Percentiles rank a stretch among this genome's conserved stretches.
Conservation (phyloP, 2,888 invertebrate genomes). For the Xylophagus ater region DNA sequence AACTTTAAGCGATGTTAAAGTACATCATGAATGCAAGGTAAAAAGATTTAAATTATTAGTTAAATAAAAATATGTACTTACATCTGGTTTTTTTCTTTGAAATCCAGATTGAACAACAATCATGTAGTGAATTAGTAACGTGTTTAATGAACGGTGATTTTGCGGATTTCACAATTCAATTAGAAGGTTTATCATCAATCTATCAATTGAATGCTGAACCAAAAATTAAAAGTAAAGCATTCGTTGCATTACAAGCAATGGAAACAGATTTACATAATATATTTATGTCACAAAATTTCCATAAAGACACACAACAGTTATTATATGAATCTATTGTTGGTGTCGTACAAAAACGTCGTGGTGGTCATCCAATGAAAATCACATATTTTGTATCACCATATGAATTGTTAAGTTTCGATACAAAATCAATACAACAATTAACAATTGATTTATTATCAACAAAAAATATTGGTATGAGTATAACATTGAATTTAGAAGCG, state of each 20-base stretch:
- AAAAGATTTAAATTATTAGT: neutral
- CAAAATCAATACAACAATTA: slow-evolving; percentile 59
- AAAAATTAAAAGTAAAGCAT: slow-evolving; percentile 88
- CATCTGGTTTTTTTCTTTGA: slow-evolving; percentile 15
- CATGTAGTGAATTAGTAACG: slow-evolving; percentile 78
- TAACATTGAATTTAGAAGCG: slow-evolving; percentile 82
- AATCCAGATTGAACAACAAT: slow-evolving; percentile 61
- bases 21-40: slow-evolving; percentile 83
- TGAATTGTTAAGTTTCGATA: slow-evolving; percentile 70
- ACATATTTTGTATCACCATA: slow-evolving; percentile 92
- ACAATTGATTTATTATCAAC: slow-evolving; percentile 59
- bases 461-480: slow-evolving; percentile 70
- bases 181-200: slow-evolving; percentile 84
- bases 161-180: slow-evolving; percentile 79
- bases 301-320: slow-evolving; percentile 53
- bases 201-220: slow-evolving; percentile 92
- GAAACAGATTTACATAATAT: slow-evolving; percentile 79
- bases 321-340: slow-evolving; percentile 87
- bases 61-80: neutral
- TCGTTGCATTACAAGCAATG: slow-evolving; percentile 80
- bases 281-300: slow-evolving; percentile 63
- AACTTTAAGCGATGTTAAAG: slow-evolving; percentile 75
- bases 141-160: slow-evolving; percentile 79
- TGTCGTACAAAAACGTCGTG: slow-evolving; percentile 66
- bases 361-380: slow-evolving; percentile 87